These are phyloP conservation scores for Seriola dumerili DNA, from an alignment of 2,113 vertebrate species.

Conservation along the genomic window DNA sequence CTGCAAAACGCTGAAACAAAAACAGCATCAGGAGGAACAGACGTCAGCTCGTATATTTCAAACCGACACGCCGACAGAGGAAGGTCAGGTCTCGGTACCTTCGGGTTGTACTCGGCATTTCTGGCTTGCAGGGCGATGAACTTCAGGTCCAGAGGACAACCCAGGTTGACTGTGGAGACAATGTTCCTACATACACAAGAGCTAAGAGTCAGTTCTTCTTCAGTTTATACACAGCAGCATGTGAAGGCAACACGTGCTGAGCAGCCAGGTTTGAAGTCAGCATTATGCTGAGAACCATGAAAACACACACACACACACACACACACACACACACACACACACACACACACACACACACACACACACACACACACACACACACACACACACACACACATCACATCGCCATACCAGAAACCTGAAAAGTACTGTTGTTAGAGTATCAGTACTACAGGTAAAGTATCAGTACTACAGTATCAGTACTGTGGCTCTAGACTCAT, in stretches of 20 bases:
- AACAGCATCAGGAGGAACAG: neutral
- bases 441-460: neutral
- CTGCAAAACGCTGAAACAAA: constrained; percentile 92
- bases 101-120: constrained; percentile 99
- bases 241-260: no score
- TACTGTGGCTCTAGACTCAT: neutral
- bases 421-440: no score
- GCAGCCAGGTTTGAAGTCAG: no score
- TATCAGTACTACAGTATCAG: neutral
- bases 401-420: no score
- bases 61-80: neutral
- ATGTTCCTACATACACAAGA: constrained; percentile 88
- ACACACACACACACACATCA: no score
- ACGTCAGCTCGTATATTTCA: neutral
- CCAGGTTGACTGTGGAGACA: constrained; percentile 95
- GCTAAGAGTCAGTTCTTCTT: no score
- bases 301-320: no score
- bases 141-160: constrained; percentile 95
- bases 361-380: no score
- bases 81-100: constrained; percentile 75
- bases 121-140: constrained; percentile 95
- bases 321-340: no score
- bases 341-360: no score
- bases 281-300: no score
- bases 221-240: no score